phyloP scores from a whole-genome alignment of 2,797 vertebrate genomes.

The Chaenodraco wilsoni region DNA sequence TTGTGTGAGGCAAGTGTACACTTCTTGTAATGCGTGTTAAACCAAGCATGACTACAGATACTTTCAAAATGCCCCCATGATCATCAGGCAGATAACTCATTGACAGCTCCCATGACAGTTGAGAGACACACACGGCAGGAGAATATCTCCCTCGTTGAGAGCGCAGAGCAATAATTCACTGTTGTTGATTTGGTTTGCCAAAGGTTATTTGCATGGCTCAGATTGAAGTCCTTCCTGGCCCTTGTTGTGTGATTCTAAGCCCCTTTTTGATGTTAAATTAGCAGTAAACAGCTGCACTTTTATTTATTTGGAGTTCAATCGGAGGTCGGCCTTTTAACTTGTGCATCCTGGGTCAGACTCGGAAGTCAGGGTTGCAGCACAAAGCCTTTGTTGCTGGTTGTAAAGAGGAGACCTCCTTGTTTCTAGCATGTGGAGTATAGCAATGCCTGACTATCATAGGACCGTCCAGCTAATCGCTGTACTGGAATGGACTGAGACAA shows the following conservation, averaged over 20 bases:
- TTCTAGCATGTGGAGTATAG: slow-evolving; percentile 17
- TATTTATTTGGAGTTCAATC: slow-evolving; percentile 59
- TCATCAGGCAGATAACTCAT: slow-evolving; percentile 74
- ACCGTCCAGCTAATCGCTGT: slow-evolving; percentile 13
- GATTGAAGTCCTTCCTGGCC: slow-evolving; percentile 47
- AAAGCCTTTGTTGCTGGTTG: slow-evolving; percentile 45
- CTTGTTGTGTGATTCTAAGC: slow-evolving; percentile 41
- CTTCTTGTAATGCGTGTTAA: slow-evolving; percentile 58
- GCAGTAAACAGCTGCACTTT: slow-evolving; percentile 60
- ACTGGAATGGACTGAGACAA: neutral
- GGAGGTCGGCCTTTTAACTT: slow-evolving; percentile 45
- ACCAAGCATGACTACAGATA: slow-evolving; percentile 51
- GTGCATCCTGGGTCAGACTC: slow-evolving; percentile 35
- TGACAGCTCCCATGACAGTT: slow-evolving; percentile 75
- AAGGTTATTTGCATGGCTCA: slow-evolving; percentile 63
- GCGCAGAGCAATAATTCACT: slow-evolving; percentile 42
- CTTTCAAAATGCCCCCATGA: slow-evolving; percentile 66
- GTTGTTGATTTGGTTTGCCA: slow-evolving; percentile 48
- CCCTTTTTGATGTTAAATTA: slow-evolving; percentile 57
- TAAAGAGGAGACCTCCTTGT: slow-evolving; percentile 45
- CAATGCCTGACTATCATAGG: slow-evolving; percentile 21
- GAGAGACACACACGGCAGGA: slow-evolving; percentile 21
- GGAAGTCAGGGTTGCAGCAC: slow-evolving; percentile 23
- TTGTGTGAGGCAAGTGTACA: neutral
- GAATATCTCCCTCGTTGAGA: slow-evolving; percentile 21